Conservation (phyloP, 2,797 vertebrate genomes). For the Mastacembelus armatus region DNA sequence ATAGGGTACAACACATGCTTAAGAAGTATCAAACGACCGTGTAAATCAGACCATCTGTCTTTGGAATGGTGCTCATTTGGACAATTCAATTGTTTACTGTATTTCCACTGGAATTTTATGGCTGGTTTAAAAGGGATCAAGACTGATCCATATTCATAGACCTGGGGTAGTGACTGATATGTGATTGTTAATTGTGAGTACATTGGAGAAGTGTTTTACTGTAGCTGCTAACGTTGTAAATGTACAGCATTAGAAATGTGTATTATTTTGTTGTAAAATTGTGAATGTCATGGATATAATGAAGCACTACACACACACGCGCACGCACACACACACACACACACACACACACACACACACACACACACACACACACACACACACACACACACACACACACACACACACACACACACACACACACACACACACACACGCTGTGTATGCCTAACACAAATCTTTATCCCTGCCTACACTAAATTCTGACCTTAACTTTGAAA, state of each 20-base stretch:
- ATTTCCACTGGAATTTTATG: conserved; percentile 18
- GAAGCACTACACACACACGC: conserved; percentile 32
- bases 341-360: conserved; percentile 11
- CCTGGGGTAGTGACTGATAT: conserved; percentile 1
- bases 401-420: not conserved
- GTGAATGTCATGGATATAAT: conserved; percentile 57
- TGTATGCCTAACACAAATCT: no score
- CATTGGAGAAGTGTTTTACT: conserved; percentile 34
- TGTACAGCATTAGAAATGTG: conserved; percentile 41
- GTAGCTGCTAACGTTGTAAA: conserved; percentile 36
- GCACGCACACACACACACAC: no score
- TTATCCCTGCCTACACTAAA: no score
- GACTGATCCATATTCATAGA: conserved; percentile 6
- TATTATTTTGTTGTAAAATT: conserved; percentile 52
- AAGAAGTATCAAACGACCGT: conserved; percentile 1
- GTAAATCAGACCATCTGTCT: not conserved
- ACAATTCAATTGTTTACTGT: not conserved
- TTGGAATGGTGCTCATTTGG: not conserved
- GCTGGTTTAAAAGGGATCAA: conserved; percentile 43
- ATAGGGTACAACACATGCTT: not conserved
- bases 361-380: conserved; percentile 9
- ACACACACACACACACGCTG: not conserved
- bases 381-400: not conserved
- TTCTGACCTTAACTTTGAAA: no score
- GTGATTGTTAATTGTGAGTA: conserved; percentile 14